These are phyloP conservation scores for Cydia pomonella DNA, from an alignment of 1,140 invertebrate species.

Conservation along the genomic window DNA sequence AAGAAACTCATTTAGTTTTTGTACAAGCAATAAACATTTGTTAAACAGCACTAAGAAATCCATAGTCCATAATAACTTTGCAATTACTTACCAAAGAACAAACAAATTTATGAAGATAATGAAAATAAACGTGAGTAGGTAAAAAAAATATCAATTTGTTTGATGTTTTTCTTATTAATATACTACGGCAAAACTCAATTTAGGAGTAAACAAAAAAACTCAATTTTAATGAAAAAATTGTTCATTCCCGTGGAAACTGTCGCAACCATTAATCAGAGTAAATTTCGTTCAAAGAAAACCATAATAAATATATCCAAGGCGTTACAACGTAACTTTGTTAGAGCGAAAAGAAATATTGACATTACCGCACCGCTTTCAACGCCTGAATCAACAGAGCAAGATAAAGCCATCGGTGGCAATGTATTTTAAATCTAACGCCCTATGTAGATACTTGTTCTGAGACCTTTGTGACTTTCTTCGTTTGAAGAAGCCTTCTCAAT, in stretches of 20 bases:
- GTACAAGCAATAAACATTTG: no score
- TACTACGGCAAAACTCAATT: not conserved
- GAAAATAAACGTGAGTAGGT: not conserved
- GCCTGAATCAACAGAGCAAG: constrained; percentile 22
- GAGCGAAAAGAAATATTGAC: constrained; percentile 31
- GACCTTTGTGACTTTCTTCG: not conserved
- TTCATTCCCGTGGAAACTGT: not conserved
- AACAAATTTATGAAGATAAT: no score
- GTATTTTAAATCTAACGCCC: not conserved
- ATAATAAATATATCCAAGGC: constrained; percentile 22
- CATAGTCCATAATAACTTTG: no score
- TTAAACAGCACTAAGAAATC: no score
- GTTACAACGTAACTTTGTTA: constrained; percentile 25
- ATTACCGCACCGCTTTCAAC: constrained; percentile 20
- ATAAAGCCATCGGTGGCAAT: not conserved
- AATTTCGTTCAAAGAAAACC: constrained; percentile 22
- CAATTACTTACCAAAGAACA: no score
- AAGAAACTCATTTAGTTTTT: no score
- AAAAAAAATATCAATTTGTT: not conserved
- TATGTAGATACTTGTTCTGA: constrained; percentile 15
- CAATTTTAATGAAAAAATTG: not conserved
- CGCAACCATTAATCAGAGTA: not conserved
- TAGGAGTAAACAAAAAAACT: not conserved
- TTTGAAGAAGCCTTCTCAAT: not conserved
- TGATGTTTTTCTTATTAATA: not conserved